Percentiles rank a stretch among this genome's conserved stretches.
phyloP scores from a whole-genome alignment of 2,888 invertebrate species.

The Exocentrus adspersus region DNA sequence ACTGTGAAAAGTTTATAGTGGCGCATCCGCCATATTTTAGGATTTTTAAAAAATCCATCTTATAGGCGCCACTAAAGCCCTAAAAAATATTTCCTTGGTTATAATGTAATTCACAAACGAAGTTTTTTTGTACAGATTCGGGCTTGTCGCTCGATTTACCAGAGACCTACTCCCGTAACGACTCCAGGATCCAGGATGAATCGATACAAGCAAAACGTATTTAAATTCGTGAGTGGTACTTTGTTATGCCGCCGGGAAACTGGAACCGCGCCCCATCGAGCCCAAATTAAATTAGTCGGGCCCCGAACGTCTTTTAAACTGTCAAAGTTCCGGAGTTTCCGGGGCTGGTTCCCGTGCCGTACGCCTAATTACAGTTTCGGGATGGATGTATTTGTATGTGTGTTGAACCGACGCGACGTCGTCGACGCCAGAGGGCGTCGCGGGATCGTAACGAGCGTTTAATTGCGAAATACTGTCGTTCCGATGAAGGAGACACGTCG shows the following conservation, averaged over 20 bases:
- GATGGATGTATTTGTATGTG: no score
- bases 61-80: no score
- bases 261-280: slow-evolving; percentile 31
- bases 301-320: slow-evolving; percentile 42
- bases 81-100: no score
- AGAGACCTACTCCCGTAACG: no score
- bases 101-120: no score
- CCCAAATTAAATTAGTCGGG: slow-evolving; percentile 46
- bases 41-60: no score
- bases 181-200: no score
- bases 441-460: slow-evolving; percentile 10
- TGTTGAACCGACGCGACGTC: no score
- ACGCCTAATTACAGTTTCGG: slow-evolving; percentile 44
- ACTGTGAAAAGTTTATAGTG: no score
- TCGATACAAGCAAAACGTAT: slow-evolving; percentile 25
- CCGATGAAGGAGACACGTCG: neutral
- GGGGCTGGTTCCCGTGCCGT: slow-evolving; percentile 38
- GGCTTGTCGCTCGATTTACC: no score
- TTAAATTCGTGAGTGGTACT: slow-evolving; percentile 30
- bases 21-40: no score
- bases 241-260: slow-evolving; percentile 32
- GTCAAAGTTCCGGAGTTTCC: slow-evolving; percentile 42
- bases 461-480: slow-evolving; percentile 5
- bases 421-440: slow-evolving; percentile 8
- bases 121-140: no score